Evolutionary conservation across 2,797 vertebrate genomes (phyloP), one percentile per base, ranked within the genome.

Genomic region (Carduelis carduelis): DNA sequence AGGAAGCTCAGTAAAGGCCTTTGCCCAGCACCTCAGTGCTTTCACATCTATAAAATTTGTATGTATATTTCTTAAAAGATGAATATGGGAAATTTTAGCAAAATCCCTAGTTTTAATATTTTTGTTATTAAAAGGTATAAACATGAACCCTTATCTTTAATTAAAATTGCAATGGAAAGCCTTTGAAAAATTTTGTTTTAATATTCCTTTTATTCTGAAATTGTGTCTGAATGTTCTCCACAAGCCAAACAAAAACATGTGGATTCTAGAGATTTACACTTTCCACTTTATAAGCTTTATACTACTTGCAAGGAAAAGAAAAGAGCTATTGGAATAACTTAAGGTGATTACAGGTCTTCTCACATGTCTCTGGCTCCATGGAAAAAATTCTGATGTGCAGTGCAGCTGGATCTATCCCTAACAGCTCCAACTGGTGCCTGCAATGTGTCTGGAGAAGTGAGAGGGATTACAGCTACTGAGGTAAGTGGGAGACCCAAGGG

Each of bases 111-210:
- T 55, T 66, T 49, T 4, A 23, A 17, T 23, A 22, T 8, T 44
- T 30, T 52, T 37, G 34, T 56, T 37, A 46, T 13, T 41, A 21
- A 60, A 83, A 71, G 4, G 1, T 37, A 41, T 61, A 70, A 57
- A 13, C 0, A 4, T 12, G 8, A 56, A 16, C 3, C 30, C 3
- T 19, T 11, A 10, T n/a, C 17, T 64, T 68, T 47, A 44, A 7
- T 30, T 60, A 76, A 64, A 83, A 61, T n/a, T 44, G 6, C 15
- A 21, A 8, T 28, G 11, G 30, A 65, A 93, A 69, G 64, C 26
- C 34, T 64, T 53, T 50, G 18, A 79, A 75, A 12, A 43, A 7
- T 63, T 78, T 79, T 37, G 8, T 16, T 93, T 77, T 57, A 7
- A 3, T 37, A 2, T 34, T 74, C 21, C 1, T 39, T 81, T 60